Evolutionary conservation across 2,888 invertebrate genomes (phyloP), one percentile per base, ranked within the genome.

Genomic region (Epistrophe eligans): DNA sequence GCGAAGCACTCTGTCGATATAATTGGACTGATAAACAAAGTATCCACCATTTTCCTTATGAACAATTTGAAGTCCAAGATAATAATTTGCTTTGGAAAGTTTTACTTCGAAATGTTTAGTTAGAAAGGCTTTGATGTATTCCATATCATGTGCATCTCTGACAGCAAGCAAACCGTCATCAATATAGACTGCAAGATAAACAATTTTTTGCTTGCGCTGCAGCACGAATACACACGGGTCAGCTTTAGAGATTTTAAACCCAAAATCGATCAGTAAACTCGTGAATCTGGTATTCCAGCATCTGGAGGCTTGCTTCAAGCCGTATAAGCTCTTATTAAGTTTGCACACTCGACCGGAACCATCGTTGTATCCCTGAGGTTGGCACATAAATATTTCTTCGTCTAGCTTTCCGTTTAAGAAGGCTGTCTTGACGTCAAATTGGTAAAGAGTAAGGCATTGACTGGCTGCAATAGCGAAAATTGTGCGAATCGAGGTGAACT

Each of bases 161-260:
- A 88, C 79, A 11, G 88, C 82, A 35, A 90, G 88, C 15, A 90
- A 52, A 17, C 90, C 89, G 73, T 90, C 90, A 74, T 90, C 90
- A 48, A 91, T 89, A 83, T 89, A 90, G 17, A 90, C 83, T 13
- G 89, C 89, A 7, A 90, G 35, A n/a, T 90, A 82, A 9, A 89
- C 32, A 32, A 32, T 5, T 32, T 5, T 32, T 32, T 32, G 32
- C 32, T 32, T 32, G 32, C 5, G 32, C 5, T 32, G 32, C 7
- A 32, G 32, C 32, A 32, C 32, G 73, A 89, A 90, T 15, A 90
- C 88, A 79, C 90, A 90, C 11, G 89, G 85, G 83, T 90, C 91
- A 19, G 88, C 87, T 40, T 77, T 72, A 52, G 88, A 89, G 60
- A 88, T 71, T 43, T 84, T 80, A 38, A 74, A 74, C 0, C 50